Evolutionary conservation across 2,888 invertebrate species (phyloP).

Genomic region (Pegoplata infirma): DNA sequence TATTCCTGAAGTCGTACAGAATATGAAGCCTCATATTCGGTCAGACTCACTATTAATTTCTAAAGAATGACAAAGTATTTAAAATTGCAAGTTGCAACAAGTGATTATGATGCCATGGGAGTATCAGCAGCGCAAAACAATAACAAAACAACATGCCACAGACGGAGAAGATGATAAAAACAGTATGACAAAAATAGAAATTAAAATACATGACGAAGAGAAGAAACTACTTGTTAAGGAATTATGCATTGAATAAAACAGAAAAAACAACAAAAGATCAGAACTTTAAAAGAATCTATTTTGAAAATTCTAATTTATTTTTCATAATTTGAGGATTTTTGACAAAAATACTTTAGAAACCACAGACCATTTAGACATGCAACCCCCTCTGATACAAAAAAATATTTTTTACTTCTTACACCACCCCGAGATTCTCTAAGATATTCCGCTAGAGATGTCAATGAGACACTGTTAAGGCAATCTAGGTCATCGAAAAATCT

Average conservation of each 20-base stretch:
- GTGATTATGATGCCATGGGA: conserved; percentile 11
- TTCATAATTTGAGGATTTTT: too few relatives aligned
- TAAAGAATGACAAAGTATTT: neutral
- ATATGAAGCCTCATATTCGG: neutral
- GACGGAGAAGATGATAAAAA: neutral
- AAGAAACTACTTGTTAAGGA: conserved; percentile 52
- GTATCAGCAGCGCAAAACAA: neutral
- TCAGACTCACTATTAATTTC: neutral
- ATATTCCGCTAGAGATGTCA: too few relatives aligned
- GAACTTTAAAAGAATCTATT: neutral
- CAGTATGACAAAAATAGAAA: conserved; percentile 49
- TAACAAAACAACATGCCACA: neutral
- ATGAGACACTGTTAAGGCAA: too few relatives aligned
- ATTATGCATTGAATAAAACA: neutral
- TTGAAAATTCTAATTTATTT: neutral
- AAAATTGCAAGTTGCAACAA: conserved; percentile 22
- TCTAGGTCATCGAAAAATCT: too few relatives aligned
- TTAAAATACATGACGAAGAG: conserved; percentile 11
- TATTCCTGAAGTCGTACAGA: too few relatives aligned
- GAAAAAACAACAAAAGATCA: neutral
- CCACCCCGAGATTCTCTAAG: too few relatives aligned
- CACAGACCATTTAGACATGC: too few relatives aligned
- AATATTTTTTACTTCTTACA: too few relatives aligned
- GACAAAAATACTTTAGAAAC: too few relatives aligned
- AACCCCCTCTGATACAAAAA: too few relatives aligned